A percentile compares a stretch with the other conserved stretches of the same genome.
phyloP scores from a whole-genome alignment of 2,113 vertebrate species.

The Lepus timidus region DNA sequence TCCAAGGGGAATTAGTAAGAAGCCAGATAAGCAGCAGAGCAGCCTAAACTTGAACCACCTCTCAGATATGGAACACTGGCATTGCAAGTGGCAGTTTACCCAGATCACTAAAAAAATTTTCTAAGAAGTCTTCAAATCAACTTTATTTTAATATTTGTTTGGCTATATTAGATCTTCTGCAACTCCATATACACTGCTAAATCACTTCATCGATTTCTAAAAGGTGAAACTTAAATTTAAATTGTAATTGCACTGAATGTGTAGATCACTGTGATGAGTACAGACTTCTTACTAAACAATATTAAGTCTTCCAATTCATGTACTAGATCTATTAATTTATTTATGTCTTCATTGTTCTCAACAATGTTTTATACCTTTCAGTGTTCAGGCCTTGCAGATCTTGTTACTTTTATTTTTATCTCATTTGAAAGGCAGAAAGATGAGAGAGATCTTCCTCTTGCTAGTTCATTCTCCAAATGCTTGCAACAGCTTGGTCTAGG shows the following conservation, averaged over 20 bases:
- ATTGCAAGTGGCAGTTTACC: too few species aligned
- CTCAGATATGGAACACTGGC: too few species aligned
- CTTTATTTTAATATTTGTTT: not conserved
- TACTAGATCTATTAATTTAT: not conserved
- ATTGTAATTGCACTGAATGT: not conserved
- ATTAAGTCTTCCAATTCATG: not conserved
- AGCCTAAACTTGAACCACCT: too few species aligned
- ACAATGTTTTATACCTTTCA: constrained; percentile 23
- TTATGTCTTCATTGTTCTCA: constrained; percentile 6
- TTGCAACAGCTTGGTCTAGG: too few species aligned
- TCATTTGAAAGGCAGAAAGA: too few species aligned
- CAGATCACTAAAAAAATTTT: too few species aligned
- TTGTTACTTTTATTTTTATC: too few species aligned
- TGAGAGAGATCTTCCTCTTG: too few species aligned
- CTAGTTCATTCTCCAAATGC: too few species aligned
- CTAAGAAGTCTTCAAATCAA: not conserved
- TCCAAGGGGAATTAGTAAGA: too few species aligned
- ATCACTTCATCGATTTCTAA: not conserved
- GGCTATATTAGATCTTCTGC: not conserved
- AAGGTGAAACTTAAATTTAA: not conserved
- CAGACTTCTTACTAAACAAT: not conserved
- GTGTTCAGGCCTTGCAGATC: not conserved
- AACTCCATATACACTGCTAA: not conserved
- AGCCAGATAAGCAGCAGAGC: too few species aligned
- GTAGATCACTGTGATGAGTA: not conserved